Conservation (phyloP, 2,113 vertebrate species). For the Siniperca chuatsi region DNA sequence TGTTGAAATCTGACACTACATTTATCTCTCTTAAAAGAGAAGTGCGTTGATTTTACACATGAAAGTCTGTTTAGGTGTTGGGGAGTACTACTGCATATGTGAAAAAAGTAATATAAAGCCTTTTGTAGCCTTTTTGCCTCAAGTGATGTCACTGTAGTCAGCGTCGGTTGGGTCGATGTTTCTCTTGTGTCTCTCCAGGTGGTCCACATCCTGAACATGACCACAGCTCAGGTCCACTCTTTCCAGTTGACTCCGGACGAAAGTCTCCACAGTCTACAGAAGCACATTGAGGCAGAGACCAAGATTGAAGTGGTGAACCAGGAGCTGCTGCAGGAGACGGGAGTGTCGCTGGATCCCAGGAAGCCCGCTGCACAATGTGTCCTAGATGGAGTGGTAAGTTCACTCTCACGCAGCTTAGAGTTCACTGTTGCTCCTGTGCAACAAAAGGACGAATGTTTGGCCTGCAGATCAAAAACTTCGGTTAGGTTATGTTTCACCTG, state of each 20-base stretch:
- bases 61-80: too few species aligned
- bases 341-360: constrained; percentile 94
- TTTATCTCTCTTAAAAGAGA: too few species aligned
- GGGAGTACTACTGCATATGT: too few species aligned
- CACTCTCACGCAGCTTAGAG: neutral
- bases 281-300: constrained; percentile 91
- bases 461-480: neutral
- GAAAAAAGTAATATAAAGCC: too few species aligned
- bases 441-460: neutral
- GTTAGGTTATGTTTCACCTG: neutral
- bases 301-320: constrained; percentile 93
- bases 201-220: constrained; percentile 98
- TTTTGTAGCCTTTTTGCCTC: too few species aligned
- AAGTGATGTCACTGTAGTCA: too few species aligned
- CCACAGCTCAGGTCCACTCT: constrained; percentile 95
- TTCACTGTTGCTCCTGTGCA: neutral
- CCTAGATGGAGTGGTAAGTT: constrained; percentile 92
- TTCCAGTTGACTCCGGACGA: constrained; percentile 92
- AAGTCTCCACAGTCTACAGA: constrained; percentile 94
- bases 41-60: too few species aligned
- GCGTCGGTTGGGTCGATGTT: too few species aligned
- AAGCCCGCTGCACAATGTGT: constrained; percentile 96
- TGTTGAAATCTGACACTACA: too few species aligned
- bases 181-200: constrained; percentile 82
- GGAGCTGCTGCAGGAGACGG: constrained; percentile 96